These are phyloP conservation scores for Aphelinus certus DNA, from an alignment of 1,140 invertebrate species.

Conservation along the genomic window DNA sequence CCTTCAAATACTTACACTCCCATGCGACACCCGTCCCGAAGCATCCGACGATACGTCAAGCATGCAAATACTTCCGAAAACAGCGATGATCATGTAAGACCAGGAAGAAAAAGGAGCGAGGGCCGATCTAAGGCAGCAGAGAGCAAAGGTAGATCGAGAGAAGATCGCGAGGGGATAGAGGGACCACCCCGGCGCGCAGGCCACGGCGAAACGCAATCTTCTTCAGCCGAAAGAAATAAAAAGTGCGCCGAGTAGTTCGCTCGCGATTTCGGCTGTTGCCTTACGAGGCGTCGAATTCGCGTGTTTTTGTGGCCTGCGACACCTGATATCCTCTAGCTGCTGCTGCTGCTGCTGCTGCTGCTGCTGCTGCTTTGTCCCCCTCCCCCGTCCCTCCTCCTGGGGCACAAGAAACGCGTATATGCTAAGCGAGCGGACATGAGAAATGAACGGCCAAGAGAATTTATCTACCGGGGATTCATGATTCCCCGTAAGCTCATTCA, in stretches of 20 bases:
- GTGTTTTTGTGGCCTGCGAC: conserved; percentile 30
- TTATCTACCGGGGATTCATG: conserved; percentile 38
- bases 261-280: conserved; percentile 31
- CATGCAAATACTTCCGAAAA: background rate
- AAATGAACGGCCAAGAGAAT: conserved; percentile 19
- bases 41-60: no score
- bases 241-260: background rate
- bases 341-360: background rate
- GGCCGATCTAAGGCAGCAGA: background rate
- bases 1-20: no score
- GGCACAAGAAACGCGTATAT: background rate
- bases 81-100: conserved; percentile 1
- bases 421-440: conserved; percentile 6
- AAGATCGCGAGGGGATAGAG: background rate
- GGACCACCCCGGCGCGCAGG: conserved; percentile 12
- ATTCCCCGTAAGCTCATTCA: conserved; percentile 32
- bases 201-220: conserved; percentile 20
- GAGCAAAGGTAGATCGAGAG: background rate
- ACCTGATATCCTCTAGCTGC: conserved; percentile 29
- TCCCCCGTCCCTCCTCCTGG: background rate
- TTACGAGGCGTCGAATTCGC: conserved; percentile 36
- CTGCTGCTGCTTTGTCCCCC: background rate
- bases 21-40: no score
- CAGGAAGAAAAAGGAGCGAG: background rate
- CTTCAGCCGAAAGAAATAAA: conserved; percentile 8